Evolutionary conservation across 2,888 invertebrate genomes (phyloP), one percentile per base, ranked within the genome.

Genomic region (Acrobasis suavella): DNA sequence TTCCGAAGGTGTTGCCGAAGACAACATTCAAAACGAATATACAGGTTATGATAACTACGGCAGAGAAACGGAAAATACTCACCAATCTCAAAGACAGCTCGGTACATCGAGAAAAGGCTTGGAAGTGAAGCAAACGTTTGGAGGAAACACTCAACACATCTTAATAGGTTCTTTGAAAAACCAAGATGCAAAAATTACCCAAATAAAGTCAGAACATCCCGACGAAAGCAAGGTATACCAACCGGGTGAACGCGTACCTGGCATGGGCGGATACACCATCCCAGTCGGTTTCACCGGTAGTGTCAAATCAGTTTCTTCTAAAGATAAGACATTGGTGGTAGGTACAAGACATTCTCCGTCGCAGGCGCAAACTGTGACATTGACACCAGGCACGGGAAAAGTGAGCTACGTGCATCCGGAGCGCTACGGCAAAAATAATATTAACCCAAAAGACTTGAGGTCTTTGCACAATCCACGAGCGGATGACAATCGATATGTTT

Each of bases 201-300:
- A 95, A 81, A 93, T 92, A 72, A 93, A 93, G 71, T 87, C 84
- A 2, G 92, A 88, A 70, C 84, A 79, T 59, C 88, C 93, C 9
- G 93, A 93, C 68, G 93, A 93, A 70, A 93, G 93, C 58, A 93
- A 92, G 76, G 81, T 94, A 32, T 90, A 95, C 65, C 94, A 94
- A 76, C 94, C 95, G 0, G 96, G 96, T 14, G 93, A 95, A 73
- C 82, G 93, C 64, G 80, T 97, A 71, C 94, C 96, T 60, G 94
- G 96, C 63, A 93, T 94, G 71, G 92, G 94, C 65, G 94, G 95
- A 62, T 94, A 95, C 82, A 93, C 93, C 71, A 93, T 97, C 82
- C 95, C 96, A 64, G 77, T 93, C 66, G 94, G 97, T 65, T 94
- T 94, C 82, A 91, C 95, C 62, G 93, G 96, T 60, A 95, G 95